Evolutionary conservation across 2,888 invertebrate species (phyloP).

Genomic region (Dicyrtoma fusca): DNA sequence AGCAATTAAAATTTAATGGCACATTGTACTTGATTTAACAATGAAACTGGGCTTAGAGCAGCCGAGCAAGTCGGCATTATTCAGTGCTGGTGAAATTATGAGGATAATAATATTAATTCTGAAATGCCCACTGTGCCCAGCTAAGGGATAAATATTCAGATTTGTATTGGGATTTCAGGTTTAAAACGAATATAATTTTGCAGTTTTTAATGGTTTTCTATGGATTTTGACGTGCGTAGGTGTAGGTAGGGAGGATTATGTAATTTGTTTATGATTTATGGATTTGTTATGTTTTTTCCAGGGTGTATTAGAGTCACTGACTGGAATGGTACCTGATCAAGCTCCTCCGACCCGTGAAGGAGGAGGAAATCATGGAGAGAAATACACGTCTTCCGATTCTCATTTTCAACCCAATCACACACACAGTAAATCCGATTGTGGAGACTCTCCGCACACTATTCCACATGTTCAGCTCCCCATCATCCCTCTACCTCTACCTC

Average conservation of each 20-base stretch:
- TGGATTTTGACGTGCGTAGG: too few relatives aligned
- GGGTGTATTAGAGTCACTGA: constrained; percentile 57
- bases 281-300: too few relatives aligned
- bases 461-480: constrained; percentile 44
- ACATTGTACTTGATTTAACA: not conserved
- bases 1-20: not conserved
- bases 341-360: constrained; percentile 21
- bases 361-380: constrained; percentile 39
- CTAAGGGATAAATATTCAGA: too few relatives aligned
- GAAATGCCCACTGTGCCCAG: too few relatives aligned
- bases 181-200: constrained; percentile 3
- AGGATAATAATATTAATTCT: too few relatives aligned
- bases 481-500: constrained; percentile 48
- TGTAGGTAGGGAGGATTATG: too few relatives aligned
- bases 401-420: constrained; percentile 27
- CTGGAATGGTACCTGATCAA: constrained; percentile 57
- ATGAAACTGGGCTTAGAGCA: too few relatives aligned
- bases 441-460: constrained; percentile 39
- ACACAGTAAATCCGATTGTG: constrained; percentile 15
- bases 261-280: too few relatives aligned
- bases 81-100: too few relatives aligned
- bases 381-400: constrained; percentile 50
- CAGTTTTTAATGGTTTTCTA: too few relatives aligned
- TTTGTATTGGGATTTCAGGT: too few relatives aligned
- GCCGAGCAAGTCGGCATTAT: too few relatives aligned